Percentiles rank a stretch among this genome's conserved stretches.
Conservation (phyloP, 2,113 vertebrate species). For the Anhinga rufa region DNA sequence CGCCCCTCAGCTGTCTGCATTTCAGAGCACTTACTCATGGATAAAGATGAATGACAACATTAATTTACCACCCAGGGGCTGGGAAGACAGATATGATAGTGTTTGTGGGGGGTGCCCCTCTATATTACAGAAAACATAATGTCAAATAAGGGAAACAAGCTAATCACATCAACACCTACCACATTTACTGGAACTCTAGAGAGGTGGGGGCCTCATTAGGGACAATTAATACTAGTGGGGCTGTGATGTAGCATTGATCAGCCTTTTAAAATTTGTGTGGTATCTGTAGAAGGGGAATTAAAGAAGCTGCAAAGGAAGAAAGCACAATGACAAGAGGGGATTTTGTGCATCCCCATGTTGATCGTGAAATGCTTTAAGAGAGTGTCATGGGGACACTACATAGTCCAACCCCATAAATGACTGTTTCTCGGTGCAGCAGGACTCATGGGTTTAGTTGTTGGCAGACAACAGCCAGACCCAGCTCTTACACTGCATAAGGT, state of each 20-base stretch:
- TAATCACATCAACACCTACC: constrained; percentile 31
- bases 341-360: background rate
- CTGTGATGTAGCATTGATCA: background rate
- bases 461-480: background rate
- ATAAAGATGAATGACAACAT: constrained; percentile 33
- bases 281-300: background rate
- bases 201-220: background rate
- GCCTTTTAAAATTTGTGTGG: background rate
- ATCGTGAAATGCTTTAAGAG: background rate
- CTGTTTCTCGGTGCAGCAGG: background rate
- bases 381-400: fast-evolving
- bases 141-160: background rate
- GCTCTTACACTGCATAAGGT: fast-evolving
- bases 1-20: background rate
- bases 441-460: background rate
- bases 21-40: constrained; percentile 50
- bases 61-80: constrained; percentile 44
- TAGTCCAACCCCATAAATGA: background rate
- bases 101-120: background rate
- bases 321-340: background rate
- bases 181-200: background rate
- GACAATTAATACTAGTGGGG: background rate
- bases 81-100: constrained; percentile 39
- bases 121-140: background rate
- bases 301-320: background rate